phyloP scores from a whole-genome alignment of 2,888 invertebrate genomes.

The Lasioglossum leucozonium region DNA sequence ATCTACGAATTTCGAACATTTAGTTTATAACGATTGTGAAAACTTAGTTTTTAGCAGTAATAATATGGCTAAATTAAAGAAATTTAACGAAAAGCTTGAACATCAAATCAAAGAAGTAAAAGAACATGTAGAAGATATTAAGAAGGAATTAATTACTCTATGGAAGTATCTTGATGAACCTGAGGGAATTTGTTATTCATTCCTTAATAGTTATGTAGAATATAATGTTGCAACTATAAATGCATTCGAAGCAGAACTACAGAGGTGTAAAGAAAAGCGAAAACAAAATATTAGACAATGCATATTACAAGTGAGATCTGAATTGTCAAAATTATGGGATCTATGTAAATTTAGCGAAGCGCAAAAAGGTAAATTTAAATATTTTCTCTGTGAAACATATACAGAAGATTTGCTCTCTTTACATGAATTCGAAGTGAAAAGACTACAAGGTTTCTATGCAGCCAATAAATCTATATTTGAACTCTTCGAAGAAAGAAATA shows the following conservation, averaged over 20 bases:
- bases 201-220: conserved; percentile 87
- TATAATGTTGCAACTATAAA: conserved; percentile 86
- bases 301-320: conserved; percentile 89
- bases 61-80: conserved; percentile 88
- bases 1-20: conserved; percentile 82
- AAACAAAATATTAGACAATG: conserved; percentile 89
- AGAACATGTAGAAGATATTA: conserved; percentile 87
- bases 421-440: conserved; percentile 92
- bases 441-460: conserved; percentile 88
- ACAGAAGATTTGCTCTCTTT: conserved; percentile 92
- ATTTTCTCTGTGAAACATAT: conserved; percentile 89
- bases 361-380: conserved; percentile 88
- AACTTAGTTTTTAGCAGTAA: conserved; percentile 87
- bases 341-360: conserved; percentile 89
- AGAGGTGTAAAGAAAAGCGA: conserved; percentile 91
- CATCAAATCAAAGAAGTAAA: conserved; percentile 87
- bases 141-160: conserved; percentile 87
- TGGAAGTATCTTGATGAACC: conserved; percentile 92
- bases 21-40: conserved; percentile 72
- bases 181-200: conserved; percentile 87
- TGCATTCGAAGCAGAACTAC: conserved; percentile 88
- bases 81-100: conserved; percentile 86
- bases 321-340: conserved; percentile 91
- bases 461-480: conserved; percentile 87
- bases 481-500: conserved; percentile 85